Evolutionary conservation across 2,888 invertebrate genomes (phyloP).

Genomic region (Cancer borealis): DNA sequence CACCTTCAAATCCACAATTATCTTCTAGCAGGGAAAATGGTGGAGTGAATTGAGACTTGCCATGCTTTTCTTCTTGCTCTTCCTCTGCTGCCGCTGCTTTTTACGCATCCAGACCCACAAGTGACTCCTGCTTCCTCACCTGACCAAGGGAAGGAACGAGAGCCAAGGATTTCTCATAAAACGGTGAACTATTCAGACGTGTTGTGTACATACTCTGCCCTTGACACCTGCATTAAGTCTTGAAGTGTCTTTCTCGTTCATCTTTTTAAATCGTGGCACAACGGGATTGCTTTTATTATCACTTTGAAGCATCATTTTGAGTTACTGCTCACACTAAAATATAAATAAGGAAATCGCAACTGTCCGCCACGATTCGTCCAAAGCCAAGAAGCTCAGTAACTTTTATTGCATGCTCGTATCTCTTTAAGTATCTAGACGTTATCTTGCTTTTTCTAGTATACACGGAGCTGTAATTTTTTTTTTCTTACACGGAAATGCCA

Average conservation of each 20-base stretch:
- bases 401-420: background rate
- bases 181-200: background rate
- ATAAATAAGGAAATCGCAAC: background rate
- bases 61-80: background rate
- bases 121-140: background rate
- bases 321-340: background rate
- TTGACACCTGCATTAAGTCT: background rate
- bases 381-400: background rate
- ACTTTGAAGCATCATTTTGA: background rate
- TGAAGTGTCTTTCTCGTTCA: background rate
- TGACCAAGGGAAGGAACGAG: background rate
- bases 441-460: background rate
- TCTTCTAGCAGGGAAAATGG: too few relatives aligned
- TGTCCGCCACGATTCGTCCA: background rate
- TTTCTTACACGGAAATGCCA: background rate
- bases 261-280: background rate
- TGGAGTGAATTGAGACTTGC: too few relatives aligned
- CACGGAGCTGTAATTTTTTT: background rate
- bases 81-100: background rate
- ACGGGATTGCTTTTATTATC: background rate
- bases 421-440: background rate
- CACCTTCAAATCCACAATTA: too few relatives aligned
- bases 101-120: background rate
- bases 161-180: background rate
- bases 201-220: background rate